phyloP scores from a whole-genome alignment of 2,113 vertebrate genomes.

The Hyla sarda region DNA sequence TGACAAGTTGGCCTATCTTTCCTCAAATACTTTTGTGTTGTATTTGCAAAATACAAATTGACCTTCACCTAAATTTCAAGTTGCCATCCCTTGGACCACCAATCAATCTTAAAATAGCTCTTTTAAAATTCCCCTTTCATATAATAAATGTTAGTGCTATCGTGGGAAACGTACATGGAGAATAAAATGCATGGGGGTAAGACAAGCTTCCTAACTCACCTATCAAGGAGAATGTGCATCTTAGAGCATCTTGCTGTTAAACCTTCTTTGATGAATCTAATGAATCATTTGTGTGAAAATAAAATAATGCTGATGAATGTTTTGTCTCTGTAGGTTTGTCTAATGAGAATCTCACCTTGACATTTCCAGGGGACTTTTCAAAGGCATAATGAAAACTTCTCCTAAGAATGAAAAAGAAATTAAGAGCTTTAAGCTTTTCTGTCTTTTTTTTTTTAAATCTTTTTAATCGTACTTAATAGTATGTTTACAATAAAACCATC shows the following conservation, averaged over 20 bases:
- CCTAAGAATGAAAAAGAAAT: slow-evolving; percentile 15
- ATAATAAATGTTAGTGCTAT: background rate
- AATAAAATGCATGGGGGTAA: background rate
- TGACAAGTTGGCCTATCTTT: too few species aligned
- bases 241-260: slow-evolving; percentile 20
- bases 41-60: background rate
- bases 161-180: background rate
- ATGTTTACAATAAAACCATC: slow-evolving; percentile 11
- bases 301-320: slow-evolving; percentile 56
- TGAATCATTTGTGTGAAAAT: slow-evolving; percentile 47
- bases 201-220: background rate
- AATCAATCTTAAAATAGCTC: background rate
- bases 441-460: background rate
- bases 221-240: slow-evolving; percentile 33
- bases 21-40: too few species aligned
- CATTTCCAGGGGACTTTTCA: slow-evolving; percentile 58
- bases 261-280: slow-evolving; percentile 50
- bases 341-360: slow-evolving; percentile 59
- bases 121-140: background rate
- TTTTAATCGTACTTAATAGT: slow-evolving; percentile 48
- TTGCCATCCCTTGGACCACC: background rate
- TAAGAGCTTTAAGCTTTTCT: slow-evolving; percentile 4
- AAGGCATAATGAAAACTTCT: slow-evolving; percentile 48
- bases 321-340: slow-evolving; percentile 54
- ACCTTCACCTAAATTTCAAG: background rate